Evolutionary conservation across 2,113 vertebrate species (phyloP).

Genomic region (Alligator mississippiensis): DNA sequence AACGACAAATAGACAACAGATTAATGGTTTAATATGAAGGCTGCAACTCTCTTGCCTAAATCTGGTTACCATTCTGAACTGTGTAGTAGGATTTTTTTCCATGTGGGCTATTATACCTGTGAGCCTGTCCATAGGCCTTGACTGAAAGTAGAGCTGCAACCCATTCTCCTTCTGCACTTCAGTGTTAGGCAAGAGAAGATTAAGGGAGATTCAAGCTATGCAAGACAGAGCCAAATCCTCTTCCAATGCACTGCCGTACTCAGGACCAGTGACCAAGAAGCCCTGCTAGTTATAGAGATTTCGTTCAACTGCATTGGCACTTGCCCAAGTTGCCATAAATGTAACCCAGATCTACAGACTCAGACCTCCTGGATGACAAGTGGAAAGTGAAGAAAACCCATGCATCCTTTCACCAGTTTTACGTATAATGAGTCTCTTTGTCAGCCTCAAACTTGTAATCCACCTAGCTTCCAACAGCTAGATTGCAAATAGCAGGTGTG

Average conservation of each 20-base stretch:
- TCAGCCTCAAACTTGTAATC: background rate
- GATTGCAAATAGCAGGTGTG: background rate
- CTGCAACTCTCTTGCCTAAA: background rate
- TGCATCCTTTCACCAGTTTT: background rate
- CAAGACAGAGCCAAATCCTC: fast-evolving
- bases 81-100: background rate
- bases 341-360: background rate
- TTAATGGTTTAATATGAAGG: background rate
- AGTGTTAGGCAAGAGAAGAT: background rate
- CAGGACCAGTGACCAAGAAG: background rate
- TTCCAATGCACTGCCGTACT: background rate
- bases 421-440: background rate
- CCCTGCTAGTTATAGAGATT: background rate
- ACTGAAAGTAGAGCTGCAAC: background rate
- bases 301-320: background rate
- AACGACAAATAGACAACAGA: background rate
- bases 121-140: background rate
- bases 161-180: background rate
- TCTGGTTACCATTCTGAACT: background rate
- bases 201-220: background rate
- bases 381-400: background rate
- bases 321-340: background rate
- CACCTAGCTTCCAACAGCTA: background rate
- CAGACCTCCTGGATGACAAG: background rate
- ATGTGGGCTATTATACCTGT: background rate